Base-by-base conservation (phyloP, 1,140 invertebrate species). In the Caenorhabditis elegans region DNA sequence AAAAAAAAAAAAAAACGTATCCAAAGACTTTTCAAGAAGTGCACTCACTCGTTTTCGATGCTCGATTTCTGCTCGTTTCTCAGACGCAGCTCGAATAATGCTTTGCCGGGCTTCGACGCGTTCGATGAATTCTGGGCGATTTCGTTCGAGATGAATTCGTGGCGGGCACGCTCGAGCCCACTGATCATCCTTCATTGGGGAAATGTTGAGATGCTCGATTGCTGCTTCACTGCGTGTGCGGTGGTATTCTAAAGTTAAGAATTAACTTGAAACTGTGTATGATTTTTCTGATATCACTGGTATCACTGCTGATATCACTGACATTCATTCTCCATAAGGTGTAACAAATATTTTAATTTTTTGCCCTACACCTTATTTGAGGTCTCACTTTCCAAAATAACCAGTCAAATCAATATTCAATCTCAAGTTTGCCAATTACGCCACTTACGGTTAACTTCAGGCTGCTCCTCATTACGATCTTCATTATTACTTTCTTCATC, bases 91-190 rank as follows among this genome's bases (percentile, higher is more conserved):
- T 36, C 34, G 19, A n/a, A 78, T 78, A 15, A 53, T 53, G 34
- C 47, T 78, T 39, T 78, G 77, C 19, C 77, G 47, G 2, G 34
- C 34, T 31, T 78, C 49, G 6, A 49, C 47, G 2, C 48, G 48
- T 39, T 51, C 19, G 24, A 78, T 78, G 31, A 78, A 78, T 22
- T 78, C 77, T 19, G 77, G 77, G 8, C 77, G 77, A 53, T 78
- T 49, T 1, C 34, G 22, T 24, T 78, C 49, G 2, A 78, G 26
- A 53, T 78, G 34, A 24, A 51, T 3, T 24, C 49, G 5, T 3
- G 49, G 49, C 28, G 47, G 49, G 17, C 47, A 78, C 8, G 49
- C 49, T 49, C 19, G 26, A 3, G 34, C 22, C 43, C 47, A 48
- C 1, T 47, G 22, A 48, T 31, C 75, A 11, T 48, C 43, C n/a